Evolutionary conservation across 2,888 invertebrate genomes (phyloP), one percentile per base, ranked within the genome.

Genomic region (Drosophila mercatorum): DNA sequence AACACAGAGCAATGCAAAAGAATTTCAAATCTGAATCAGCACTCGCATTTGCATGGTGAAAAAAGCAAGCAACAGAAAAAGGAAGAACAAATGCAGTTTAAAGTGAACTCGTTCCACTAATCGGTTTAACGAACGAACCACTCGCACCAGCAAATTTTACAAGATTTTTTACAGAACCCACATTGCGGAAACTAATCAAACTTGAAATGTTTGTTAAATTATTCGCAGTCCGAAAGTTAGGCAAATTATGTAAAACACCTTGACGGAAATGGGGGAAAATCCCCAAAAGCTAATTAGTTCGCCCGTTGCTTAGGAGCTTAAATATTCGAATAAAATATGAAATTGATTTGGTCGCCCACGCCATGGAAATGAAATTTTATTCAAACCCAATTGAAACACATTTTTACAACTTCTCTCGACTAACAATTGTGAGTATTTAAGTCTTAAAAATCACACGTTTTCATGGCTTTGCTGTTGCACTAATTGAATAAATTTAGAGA

Each of bases 71-170:
- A 34, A 34, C 10, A 38, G 12, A 4, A 12, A 38, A 2, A 3
- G 10, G 14, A 28, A 8, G 14, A 36, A 51, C 52, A 38, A 53
- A 53, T 38, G 70, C 64, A 26, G 40, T 47, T 47, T 70, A 63
- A 74, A 75, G 71, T 52, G 75, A 75, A 51, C 77, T 64, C 57
- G 64, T 78, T 80, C 68, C 75, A 38, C 76, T 60, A 73, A 63
- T 57, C 56, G 55, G 38, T 55, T 68, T 41, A 26, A 17, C 49
- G 38, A 40, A 26, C 59, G 40, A 62, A 60, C 31, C 49, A 65
- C 62, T 64, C 58, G 1, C 53, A 22, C 12, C 56, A 28, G 46
- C 59, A 61, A 51, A 69, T 66, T 60, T 65, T 46, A 66, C 47
- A 53, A 64, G 63, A 75, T 64, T 75, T 55, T 68, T 69, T 40